Conservation (phyloP, 2,797 vertebrate species). For the Enteromius afrohamiltoni region DNA sequence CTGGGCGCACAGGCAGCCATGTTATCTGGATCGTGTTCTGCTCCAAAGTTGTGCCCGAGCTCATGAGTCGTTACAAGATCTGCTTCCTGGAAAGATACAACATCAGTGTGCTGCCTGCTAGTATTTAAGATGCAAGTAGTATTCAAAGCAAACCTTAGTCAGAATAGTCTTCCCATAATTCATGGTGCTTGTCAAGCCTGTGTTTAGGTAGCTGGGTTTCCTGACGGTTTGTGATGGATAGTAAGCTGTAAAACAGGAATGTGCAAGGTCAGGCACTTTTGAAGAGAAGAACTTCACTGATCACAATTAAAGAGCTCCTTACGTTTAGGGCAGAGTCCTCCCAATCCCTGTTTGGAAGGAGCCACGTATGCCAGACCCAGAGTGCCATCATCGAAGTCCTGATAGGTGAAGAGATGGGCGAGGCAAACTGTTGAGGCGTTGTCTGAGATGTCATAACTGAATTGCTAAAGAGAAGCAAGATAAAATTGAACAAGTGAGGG, state of each 20-base stretch:
- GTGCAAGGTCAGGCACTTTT: background rate
- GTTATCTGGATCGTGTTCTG: slow-evolving; percentile 95
- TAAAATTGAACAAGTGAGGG: background rate
- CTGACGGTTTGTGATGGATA: slow-evolving; percentile 79
- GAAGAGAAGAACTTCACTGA: background rate
- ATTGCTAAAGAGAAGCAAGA: slow-evolving; percentile 82
- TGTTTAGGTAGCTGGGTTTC: slow-evolving; percentile 94
- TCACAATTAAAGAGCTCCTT: slow-evolving; percentile 32
- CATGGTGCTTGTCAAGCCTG: slow-evolving; percentile 97
- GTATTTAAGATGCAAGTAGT: background rate
- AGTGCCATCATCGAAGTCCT: slow-evolving; percentile 97
- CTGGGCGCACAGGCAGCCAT: slow-evolving; percentile 87
- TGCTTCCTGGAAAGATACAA: slow-evolving; percentile 83
- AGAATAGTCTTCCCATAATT: slow-evolving; percentile 99
- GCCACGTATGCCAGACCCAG: slow-evolving; percentile 96
- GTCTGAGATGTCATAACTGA: slow-evolving; percentile 92
- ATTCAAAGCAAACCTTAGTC: slow-evolving; percentile 84
- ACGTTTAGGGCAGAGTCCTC: slow-evolving; percentile 95
- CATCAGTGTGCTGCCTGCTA: slow-evolving; percentile 7
- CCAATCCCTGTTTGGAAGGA: slow-evolving; percentile 90
- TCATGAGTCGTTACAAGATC: slow-evolving; percentile 98
- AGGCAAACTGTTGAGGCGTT: slow-evolving; percentile 92
- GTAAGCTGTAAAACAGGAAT: slow-evolving; percentile 81
- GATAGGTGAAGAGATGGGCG: slow-evolving; percentile 97
- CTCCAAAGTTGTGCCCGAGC: slow-evolving; percentile 96